Evolutionary conservation across 2,888 invertebrate species (phyloP).

Genomic region (Caradrina clavipalpis): DNA sequence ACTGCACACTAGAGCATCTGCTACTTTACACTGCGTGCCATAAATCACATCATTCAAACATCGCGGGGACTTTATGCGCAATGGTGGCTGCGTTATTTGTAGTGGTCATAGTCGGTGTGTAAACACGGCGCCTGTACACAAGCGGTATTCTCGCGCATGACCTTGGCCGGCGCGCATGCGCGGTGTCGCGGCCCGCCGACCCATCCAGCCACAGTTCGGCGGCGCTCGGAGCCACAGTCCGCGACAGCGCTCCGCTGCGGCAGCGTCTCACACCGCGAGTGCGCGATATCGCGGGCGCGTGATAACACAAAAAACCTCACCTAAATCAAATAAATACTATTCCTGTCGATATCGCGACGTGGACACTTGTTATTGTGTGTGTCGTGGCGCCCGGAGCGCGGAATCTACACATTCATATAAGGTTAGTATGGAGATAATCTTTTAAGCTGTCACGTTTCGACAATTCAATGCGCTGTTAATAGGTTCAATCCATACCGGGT

Average conservation of each 20-base stretch:
- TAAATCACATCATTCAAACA: constrained; percentile 55
- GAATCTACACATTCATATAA: constrained; percentile 64
- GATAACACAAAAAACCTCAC: constrained; percentile 64
- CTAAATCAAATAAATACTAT: constrained; percentile 55
- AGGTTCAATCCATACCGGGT: constrained; percentile 78
- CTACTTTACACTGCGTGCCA: constrained; percentile 52
- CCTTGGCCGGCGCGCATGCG: constrained; percentile 84
- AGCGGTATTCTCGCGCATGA: constrained; percentile 78
- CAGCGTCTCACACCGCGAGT: constrained; percentile 59
- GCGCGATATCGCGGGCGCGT: constrained; percentile 56
- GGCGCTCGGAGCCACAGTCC: constrained; percentile 77
- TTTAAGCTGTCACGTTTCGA: constrained; percentile 82
- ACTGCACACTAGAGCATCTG: constrained; percentile 17
- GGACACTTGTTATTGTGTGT: constrained; percentile 50
- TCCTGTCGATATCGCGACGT: constrained; percentile 41
- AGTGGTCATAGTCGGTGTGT: constrained; percentile 62
- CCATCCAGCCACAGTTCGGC: constrained; percentile 70
- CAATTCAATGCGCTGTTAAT: constrained; percentile 82
- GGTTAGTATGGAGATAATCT: constrained; percentile 80
- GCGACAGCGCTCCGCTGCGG: constrained; percentile 77
- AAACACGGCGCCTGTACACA: constrained; percentile 67
- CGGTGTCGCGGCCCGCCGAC: constrained; percentile 70
- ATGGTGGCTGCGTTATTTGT: constrained; percentile 62
- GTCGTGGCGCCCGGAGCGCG: constrained; percentile 31
- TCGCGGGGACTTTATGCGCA: constrained; percentile 56